Conservation (phyloP, 2,797 vertebrate genomes). For the Leucoraja ocellata region DNA sequence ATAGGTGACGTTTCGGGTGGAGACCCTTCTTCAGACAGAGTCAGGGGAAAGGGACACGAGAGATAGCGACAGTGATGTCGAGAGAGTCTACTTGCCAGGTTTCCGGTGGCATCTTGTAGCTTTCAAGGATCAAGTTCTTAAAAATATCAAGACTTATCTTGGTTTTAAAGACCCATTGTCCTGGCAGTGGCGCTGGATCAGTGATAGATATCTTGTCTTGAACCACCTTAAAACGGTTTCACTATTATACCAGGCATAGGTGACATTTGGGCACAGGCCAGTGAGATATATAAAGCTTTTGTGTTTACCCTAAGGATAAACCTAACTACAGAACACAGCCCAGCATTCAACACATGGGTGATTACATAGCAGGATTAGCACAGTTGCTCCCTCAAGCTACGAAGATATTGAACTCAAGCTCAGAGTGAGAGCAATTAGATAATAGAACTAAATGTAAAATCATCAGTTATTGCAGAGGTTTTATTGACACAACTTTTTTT, state of each 20-base stretch:
- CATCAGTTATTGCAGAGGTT: neutral
- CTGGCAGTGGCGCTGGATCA: no score
- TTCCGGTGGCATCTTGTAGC: no score
- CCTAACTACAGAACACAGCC: neutral
- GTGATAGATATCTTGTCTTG: neutral
- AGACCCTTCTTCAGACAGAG: no score
- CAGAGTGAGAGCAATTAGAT: neutral
- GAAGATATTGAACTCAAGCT: neutral
- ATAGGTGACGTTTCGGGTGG: no score
- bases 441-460: neutral
- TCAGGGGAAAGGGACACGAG: no score
- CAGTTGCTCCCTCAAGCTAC: neutral
- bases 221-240: neutral
- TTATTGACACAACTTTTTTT: neutral
- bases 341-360: neutral
- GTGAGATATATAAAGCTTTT: constrained; percentile 3
- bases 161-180: no score
- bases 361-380: neutral
- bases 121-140: no score
- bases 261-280: neutral
- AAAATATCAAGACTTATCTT: no score
- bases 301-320: neutral
- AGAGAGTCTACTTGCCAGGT: no score
- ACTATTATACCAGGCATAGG: neutral
- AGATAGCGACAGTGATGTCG: no score